Conservation (phyloP, 37 sponge, comb jelly and placozoan genomes). For the Hormiphora californensis region DNA sequence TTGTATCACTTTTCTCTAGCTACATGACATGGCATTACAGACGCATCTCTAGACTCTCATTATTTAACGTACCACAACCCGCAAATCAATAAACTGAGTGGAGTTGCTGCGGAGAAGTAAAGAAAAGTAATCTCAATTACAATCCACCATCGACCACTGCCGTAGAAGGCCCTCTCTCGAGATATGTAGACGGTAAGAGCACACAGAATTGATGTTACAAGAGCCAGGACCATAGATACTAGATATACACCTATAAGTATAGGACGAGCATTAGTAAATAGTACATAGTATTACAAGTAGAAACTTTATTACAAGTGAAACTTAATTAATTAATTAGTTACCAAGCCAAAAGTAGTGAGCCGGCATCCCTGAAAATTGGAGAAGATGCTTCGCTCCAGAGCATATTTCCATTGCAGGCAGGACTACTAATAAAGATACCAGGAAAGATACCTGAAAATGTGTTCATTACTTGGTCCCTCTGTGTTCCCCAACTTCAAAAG, state of each 20-base stretch:
- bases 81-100: neutral
- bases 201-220: neutral
- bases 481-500: too few relatives aligned
- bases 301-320: too few relatives aligned
- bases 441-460: constrained; percentile 1
- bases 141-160: neutral
- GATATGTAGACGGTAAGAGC: neutral
- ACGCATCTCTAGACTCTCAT: too few relatives aligned
- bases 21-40: too few relatives aligned
- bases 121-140: neutral
- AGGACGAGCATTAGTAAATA: too few relatives aligned
- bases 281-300: too few relatives aligned
- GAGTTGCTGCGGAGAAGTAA: neutral
- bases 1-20: too few relatives aligned
- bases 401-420: neutral
- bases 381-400: constrained; percentile 2
- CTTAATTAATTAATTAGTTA: neutral
- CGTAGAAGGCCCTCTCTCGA: neutral
- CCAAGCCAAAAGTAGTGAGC: neutral
- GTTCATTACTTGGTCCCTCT: too few relatives aligned
- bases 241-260: neutral
- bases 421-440: neutral
- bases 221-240: neutral
- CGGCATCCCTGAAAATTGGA: neutral
- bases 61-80: neutral